Conservation (phyloP, 2,888 invertebrate species). For the Polydesmus complanatus region DNA sequence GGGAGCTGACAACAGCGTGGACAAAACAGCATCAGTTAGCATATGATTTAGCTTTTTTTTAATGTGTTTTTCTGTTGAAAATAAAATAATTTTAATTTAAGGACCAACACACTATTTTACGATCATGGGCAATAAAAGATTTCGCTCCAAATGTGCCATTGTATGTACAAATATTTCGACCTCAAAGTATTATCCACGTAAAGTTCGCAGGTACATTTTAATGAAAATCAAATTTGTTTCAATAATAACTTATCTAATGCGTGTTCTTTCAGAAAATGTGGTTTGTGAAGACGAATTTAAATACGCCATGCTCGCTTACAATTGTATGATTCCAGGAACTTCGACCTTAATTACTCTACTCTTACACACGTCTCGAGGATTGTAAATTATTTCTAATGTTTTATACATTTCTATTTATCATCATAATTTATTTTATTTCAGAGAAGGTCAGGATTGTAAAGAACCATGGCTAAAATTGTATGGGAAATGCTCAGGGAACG, state of each 20-base stretch:
- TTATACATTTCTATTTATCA: not conserved
- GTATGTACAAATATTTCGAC: conserved; percentile 95
- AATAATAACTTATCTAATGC: no score
- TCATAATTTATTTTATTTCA: conserved; percentile 33
- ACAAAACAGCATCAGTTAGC: conserved; percentile 81
- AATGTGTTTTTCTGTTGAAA: not conserved
- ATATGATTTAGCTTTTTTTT: not conserved
- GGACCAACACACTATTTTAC: conserved; percentile 59
- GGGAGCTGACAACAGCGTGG: conserved; percentile 87
- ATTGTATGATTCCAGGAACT: conserved; percentile 94
- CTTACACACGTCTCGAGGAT: conserved; percentile 90
- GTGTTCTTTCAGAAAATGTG: conserved; percentile 55
- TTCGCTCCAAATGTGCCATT: conserved; percentile 92
- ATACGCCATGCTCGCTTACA: conserved; percentile 92
- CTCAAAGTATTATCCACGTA: conserved; percentile 95
- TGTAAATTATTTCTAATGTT: conserved; percentile 51
- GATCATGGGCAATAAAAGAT: conserved; percentile 97
- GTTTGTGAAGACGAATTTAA: conserved; percentile 99
- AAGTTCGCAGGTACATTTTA: conserved; percentile 60
- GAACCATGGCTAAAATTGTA: conserved; percentile 98
- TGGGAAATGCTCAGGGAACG: conserved; percentile 95
- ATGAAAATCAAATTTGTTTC: not conserved
- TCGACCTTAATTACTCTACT: conserved; percentile 90
- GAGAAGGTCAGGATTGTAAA: conserved; percentile 82
- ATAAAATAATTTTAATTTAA: conserved; percentile 26